phyloP scores from a whole-genome alignment of 1,140 invertebrate species.

The Pararge aegeria region DNA sequence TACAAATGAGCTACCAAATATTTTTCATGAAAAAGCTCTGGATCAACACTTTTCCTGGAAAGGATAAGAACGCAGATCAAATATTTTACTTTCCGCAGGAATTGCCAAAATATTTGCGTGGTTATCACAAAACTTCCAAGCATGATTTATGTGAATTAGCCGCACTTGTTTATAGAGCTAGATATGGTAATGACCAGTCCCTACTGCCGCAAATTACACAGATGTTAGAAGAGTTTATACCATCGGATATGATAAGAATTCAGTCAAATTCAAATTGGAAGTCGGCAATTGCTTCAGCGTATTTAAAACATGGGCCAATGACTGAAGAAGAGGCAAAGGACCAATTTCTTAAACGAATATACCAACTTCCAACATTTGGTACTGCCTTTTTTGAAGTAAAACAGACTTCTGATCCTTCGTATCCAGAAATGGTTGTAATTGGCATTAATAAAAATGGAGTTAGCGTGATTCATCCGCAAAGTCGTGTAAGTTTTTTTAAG shows the following conservation, averaged over 20 bases:
- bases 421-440: conserved; percentile 92
- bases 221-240: conserved; percentile 88
- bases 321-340: conserved; percentile 88
- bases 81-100: conserved; percentile 98
- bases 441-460: conserved; percentile 96
- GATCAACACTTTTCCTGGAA: conserved; percentile 93
- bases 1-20: conserved; percentile 93
- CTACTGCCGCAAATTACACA: conserved; percentile 82
- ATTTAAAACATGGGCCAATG: conserved; percentile 82
- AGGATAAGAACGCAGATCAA: conserved; percentile 92
- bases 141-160: conserved; percentile 90
- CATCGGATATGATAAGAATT: conserved; percentile 87
- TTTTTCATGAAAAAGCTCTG: conserved; percentile 99
- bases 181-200: conserved; percentile 86
- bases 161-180: conserved; percentile 89
- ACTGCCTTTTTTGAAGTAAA: conserved; percentile 98
- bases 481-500: conserved; percentile 83
- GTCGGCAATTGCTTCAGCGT: conserved; percentile 84
- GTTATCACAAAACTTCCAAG: conserved; percentile 91
- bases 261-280: conserved; percentile 92
- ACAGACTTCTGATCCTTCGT: conserved; percentile 90
- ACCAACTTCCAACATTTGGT: conserved; percentile 93
- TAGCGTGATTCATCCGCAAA: conserved; percentile 91
- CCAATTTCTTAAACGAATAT: conserved; percentile 90
- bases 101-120: conserved; percentile 93